phyloP scores from a whole-genome alignment of 2,888 invertebrate genomes.

The Acleris holmiana region DNA sequence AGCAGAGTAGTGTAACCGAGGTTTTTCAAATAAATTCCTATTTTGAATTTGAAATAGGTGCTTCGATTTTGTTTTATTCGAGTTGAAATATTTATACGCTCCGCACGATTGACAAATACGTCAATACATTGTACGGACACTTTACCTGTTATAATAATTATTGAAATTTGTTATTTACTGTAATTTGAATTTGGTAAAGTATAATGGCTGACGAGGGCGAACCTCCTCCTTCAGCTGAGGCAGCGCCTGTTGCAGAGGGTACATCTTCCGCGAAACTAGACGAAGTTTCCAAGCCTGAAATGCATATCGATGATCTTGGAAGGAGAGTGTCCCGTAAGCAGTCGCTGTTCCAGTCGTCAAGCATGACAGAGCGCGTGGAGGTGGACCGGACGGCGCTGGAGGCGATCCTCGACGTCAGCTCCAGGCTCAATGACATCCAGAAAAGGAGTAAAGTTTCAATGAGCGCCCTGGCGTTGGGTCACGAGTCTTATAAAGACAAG shows the following conservation, averaged over 20 bases:
- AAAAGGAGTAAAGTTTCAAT: constrained; percentile 71
- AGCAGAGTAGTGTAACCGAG: neutral
- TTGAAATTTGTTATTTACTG: constrained; percentile 37
- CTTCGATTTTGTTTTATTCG: constrained; percentile 24
- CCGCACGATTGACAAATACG: constrained; percentile 16
- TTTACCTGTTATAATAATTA: constrained; percentile 30
- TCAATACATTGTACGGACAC: constrained; percentile 14
- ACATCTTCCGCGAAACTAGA: constrained; percentile 42
- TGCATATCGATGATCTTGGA: constrained; percentile 51
- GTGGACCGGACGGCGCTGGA: constrained; percentile 73
- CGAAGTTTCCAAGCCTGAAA: constrained; percentile 51
- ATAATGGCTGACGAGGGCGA: constrained; percentile 56
- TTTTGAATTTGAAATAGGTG: constrained; percentile 40
- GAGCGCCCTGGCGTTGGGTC: constrained; percentile 69
- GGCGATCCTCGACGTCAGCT: constrained; percentile 72
- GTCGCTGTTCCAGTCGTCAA: constrained; percentile 42
- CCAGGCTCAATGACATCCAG: constrained; percentile 67
- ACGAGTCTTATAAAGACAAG: constrained; percentile 80
- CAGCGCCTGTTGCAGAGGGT: constrained; percentile 32
- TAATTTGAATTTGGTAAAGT: constrained; percentile 39
- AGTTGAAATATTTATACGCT: constrained; percentile 10
- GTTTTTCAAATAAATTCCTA: constrained; percentile 18
- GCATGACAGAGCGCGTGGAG: constrained; percentile 52
- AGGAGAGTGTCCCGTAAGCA: constrained; percentile 50
- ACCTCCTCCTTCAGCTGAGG: constrained; percentile 43